Evolutionary conservation across 2,797 vertebrate species (phyloP).

Genomic region (Chaenodraco wilsoni): DNA sequence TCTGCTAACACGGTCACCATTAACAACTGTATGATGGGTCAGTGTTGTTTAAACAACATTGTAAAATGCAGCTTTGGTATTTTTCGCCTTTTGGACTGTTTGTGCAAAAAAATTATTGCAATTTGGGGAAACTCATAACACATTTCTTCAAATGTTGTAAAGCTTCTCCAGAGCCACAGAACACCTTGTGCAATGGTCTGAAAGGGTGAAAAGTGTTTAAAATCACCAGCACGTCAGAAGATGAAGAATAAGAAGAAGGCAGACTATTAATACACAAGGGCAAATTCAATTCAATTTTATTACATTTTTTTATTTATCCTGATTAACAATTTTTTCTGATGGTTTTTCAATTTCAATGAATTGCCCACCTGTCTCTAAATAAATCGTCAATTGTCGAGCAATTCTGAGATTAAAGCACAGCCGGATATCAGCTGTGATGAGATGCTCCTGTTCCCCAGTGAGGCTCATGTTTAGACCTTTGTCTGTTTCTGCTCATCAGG

Average conservation of each 20-base stretch:
- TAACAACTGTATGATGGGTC: too few species aligned
- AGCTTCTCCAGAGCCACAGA: background rate
- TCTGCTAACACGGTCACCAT: too few species aligned
- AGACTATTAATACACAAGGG: too few species aligned
- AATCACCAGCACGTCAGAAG: background rate
- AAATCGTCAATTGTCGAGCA: conserved; percentile 11
- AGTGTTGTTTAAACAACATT: too few species aligned
- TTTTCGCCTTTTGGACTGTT: too few species aligned
- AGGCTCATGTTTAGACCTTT: conserved; percentile 64
- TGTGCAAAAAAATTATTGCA: too few species aligned
- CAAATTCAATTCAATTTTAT: too few species aligned
- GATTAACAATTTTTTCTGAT: background rate
- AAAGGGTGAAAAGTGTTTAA: too few species aligned
- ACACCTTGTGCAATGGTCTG: background rate
- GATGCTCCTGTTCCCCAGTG: conserved; percentile 40
- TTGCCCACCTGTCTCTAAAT: conserved; percentile 27
- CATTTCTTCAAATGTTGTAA: background rate
- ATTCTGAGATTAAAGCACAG: conserved; percentile 26
- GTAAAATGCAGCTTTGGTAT: too few species aligned
- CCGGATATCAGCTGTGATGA: conserved; percentile 36
- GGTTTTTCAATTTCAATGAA: background rate
- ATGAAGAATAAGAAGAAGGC: too few species aligned
- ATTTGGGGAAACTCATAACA: background rate
- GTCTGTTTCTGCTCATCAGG: conserved; percentile 72
- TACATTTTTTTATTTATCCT: background rate